A percentile compares a stretch with the other conserved stretches of the same genome.
Conservation (phyloP, 2,888 invertebrate genomes). For the Clepsis dumicolana region DNA sequence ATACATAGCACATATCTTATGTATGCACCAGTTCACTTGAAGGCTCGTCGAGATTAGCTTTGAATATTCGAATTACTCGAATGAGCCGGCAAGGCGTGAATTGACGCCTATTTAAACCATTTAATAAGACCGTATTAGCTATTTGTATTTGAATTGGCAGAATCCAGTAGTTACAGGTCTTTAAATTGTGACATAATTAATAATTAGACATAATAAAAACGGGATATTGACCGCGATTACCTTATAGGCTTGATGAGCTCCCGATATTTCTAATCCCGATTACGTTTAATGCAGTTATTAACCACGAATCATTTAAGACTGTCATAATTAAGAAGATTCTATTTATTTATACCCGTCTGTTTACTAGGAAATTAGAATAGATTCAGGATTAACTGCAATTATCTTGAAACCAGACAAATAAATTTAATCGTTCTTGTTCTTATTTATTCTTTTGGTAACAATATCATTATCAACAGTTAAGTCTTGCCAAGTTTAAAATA, state of each 20-base stretch:
- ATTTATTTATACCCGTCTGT: not conserved
- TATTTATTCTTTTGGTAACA: too few species aligned
- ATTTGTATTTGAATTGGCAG: slow-evolving; percentile 14
- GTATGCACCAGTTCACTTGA: slow-evolving; percentile 29
- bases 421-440: too few species aligned
- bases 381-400: not conserved
- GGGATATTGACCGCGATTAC: too few species aligned
- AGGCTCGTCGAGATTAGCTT: slow-evolving; percentile 31
- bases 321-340: too few species aligned
- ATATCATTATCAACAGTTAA: too few species aligned
- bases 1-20: slow-evolving; percentile 15
- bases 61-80: slow-evolving; percentile 27
- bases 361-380: not conserved
- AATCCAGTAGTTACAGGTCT: not conserved
- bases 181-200: not conserved
- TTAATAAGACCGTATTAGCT: slow-evolving; percentile 21
- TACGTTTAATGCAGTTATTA: too few species aligned
- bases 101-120: slow-evolving; percentile 29
- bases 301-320: too few species aligned
- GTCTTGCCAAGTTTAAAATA: too few species aligned
- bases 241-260: too few species aligned
- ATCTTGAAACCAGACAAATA: not conserved
- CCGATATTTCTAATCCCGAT: too few species aligned
- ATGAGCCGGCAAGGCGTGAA: slow-evolving; percentile 25
- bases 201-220: too few species aligned